These are phyloP conservation scores for Nomada goodeniana DNA, from an alignment of 2,888 invertebrate genomes.

Conservation along the genomic window DNA sequence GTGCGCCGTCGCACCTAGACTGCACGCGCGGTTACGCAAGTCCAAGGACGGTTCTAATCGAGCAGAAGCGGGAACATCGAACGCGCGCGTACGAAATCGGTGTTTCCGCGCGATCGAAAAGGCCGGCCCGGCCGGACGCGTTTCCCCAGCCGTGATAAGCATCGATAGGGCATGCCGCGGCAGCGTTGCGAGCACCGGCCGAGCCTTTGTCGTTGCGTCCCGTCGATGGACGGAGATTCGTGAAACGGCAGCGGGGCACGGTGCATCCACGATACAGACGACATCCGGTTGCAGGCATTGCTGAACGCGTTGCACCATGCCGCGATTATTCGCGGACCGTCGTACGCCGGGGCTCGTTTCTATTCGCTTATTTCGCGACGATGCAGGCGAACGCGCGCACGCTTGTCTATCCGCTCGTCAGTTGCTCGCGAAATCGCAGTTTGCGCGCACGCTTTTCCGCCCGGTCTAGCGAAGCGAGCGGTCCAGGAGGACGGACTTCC, in stretches of 20 bases:
- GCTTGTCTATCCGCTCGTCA: conserved; percentile 68
- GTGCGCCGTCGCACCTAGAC: no score
- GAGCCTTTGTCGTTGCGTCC: neutral
- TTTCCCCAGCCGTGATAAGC: conserved; percentile 20
- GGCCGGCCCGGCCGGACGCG: conserved; percentile 21
- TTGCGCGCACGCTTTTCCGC: conserved; percentile 26
- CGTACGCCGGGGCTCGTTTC: conserved; percentile 39
- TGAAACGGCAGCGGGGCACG: neutral
- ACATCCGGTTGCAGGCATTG: conserved; percentile 8
- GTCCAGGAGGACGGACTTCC: no score
- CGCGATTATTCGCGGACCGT: conserved; percentile 44
- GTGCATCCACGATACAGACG: neutral
- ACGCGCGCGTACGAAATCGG: neutral
- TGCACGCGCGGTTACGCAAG: conserved; percentile 55
- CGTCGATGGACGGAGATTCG: conserved; percentile 7
- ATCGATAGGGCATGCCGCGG: conserved; percentile 22
- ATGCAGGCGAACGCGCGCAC: conserved; percentile 61
- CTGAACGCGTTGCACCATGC: conserved; percentile 36
- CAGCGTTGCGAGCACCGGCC: no score
- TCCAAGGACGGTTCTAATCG: conserved; percentile 58
- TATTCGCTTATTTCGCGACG: conserved; percentile 65
- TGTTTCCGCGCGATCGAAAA: neutral
- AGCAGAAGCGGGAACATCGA: no score
- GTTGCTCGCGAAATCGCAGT: conserved; percentile 62
- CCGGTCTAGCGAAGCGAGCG: no score